Evolutionary conservation across 2,888 invertebrate genomes (phyloP).

Genomic region (Gastracanthus pulcherrimus): DNA sequence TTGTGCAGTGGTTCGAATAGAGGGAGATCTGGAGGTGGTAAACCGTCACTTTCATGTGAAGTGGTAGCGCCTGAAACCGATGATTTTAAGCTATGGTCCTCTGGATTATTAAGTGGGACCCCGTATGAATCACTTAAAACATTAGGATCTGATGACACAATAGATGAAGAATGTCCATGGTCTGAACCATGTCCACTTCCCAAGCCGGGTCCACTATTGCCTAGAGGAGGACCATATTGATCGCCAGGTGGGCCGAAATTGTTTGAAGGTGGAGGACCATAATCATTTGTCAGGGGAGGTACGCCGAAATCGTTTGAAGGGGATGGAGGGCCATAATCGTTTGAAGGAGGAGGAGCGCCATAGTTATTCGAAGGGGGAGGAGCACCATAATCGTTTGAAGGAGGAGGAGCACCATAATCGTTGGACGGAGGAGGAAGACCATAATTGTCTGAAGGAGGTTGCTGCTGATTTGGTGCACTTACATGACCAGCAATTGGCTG

Average conservation of each 20-base stretch:
- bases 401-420: not conserved
- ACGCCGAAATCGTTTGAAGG: slow-evolving; percentile 62
- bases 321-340: slow-evolving; percentile 61
- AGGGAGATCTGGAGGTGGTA: slow-evolving; percentile 73
- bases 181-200: not conserved
- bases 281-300: slow-evolving; percentile 64
- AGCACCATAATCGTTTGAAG: slow-evolving; percentile 39
- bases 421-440: not conserved
- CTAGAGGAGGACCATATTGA: slow-evolving; percentile 31
- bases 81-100: slow-evolving; percentile 71
- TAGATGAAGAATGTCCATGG: not conserved
- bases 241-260: slow-evolving; percentile 28
- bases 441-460: slow-evolving; percentile 4
- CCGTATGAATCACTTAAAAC: slow-evolving; percentile 79
- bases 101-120: slow-evolving; percentile 76
- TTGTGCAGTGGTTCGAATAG: slow-evolving; percentile 72
- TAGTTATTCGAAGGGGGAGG: slow-evolving; percentile 36
- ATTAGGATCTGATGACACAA: slow-evolving; percentile 62
- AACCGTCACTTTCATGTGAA: slow-evolving; percentile 67
- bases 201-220: not conserved
- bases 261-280: slow-evolving; percentile 10
- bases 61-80: slow-evolving; percentile 67
- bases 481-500: slow-evolving; percentile 88
- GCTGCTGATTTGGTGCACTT: slow-evolving; percentile 67
- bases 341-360: slow-evolving; percentile 14